These are phyloP conservation scores for Cataglyphis albicans DNA, from an alignment of 2,888 invertebrate genomes.

Conservation along the genomic window DNA sequence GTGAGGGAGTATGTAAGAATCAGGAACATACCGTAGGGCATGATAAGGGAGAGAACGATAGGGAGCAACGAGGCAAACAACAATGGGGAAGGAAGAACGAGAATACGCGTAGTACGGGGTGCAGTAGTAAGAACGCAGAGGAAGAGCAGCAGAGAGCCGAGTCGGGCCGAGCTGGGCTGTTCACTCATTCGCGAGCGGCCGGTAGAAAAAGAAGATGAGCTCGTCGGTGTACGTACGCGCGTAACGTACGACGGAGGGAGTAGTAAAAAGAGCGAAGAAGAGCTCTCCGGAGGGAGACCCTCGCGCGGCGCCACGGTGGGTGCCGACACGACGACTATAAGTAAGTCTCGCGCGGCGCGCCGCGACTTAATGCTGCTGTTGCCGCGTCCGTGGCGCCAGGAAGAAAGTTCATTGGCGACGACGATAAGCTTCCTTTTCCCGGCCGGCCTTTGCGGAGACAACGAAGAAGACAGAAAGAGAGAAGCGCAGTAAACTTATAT, in stretches of 20 bases:
- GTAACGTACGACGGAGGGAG: constrained; percentile 69
- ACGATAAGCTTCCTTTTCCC: constrained; percentile 76
- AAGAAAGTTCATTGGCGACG: constrained; percentile 80
- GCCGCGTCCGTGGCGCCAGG: constrained; percentile 85
- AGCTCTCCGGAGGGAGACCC: constrained; percentile 59
- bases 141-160: constrained; percentile 28
- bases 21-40: constrained; percentile 37
- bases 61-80: constrained; percentile 34
- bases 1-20: constrained; percentile 42
- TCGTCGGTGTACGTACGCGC: constrained; percentile 55
- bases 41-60: constrained; percentile 25
- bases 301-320: constrained; percentile 77
- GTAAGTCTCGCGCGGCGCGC: constrained; percentile 83
- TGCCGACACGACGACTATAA: constrained; percentile 80
- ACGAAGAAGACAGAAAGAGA: constrained; percentile 62
- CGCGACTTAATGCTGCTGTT: constrained; percentile 85
- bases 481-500: constrained; percentile 66
- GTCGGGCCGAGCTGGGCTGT: constrained; percentile 14
- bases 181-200: constrained; percentile 20
- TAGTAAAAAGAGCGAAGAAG: constrained; percentile 68
- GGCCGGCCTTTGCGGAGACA: constrained; percentile 59
- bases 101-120: constrained; percentile 50
- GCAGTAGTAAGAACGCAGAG: constrained; percentile 33
- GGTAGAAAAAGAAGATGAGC: constrained; percentile 52
- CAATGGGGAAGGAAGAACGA: constrained; percentile 58